A percentile compares a stretch with the other conserved stretches of the same genome.
Conservation (phyloP, 1,140 invertebrate species). For the Plutomurus gul region DNA sequence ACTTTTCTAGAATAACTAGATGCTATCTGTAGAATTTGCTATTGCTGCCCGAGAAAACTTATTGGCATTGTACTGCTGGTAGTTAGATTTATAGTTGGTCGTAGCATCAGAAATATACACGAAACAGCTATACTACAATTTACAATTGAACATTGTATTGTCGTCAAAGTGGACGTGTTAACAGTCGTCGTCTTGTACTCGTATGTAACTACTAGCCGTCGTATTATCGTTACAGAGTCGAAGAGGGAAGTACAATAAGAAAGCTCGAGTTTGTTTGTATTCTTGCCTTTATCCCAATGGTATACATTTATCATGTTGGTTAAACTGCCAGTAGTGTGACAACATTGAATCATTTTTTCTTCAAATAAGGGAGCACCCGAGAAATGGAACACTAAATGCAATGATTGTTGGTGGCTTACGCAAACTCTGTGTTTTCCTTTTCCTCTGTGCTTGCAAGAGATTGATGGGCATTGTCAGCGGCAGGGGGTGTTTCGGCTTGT, state of each 20-base stretch:
- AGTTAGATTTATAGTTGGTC: too few species aligned
- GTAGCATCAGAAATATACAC: too few species aligned
- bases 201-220: too few species aligned
- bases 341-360: not conserved
- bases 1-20: not conserved
- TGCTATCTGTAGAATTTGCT: not conserved
- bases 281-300: not conserved
- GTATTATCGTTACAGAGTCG: not conserved
- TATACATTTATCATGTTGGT: conserved; percentile 11
- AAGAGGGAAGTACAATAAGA: not conserved
- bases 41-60: not conserved
- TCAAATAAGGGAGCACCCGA: conserved; percentile 22
- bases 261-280: not conserved
- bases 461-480: conserved; percentile 43
- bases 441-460: conserved; percentile 32
- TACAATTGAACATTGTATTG: too few species aligned
- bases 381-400: conserved; percentile 7
- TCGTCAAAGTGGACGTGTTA: too few species aligned
- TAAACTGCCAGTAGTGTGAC: conserved; percentile 4
- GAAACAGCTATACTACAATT: not conserved
- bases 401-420: conserved; percentile 41
- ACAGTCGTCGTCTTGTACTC: too few species aligned
- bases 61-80: not conserved
- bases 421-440: conserved; percentile 49
- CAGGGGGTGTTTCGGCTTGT: conserved; percentile 35